Base-by-base conservation (phyloP, 1,140 invertebrate genomes). In the Monochamus saltuarius region DNA sequence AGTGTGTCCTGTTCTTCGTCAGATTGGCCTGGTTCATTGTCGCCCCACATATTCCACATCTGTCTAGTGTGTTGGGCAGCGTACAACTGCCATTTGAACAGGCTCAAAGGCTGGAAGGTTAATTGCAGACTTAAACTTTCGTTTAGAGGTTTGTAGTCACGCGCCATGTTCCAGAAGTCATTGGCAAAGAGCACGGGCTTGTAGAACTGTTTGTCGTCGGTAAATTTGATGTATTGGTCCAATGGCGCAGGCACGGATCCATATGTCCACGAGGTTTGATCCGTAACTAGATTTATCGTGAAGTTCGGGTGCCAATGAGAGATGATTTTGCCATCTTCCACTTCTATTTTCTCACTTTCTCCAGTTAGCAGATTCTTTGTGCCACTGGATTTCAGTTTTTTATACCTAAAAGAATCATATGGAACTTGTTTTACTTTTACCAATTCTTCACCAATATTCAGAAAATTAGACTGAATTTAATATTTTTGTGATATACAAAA, bases 271-370 rank as follows among this genome's bases (percentile, higher is more conserved):
- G 88, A 87, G 0, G 95, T 97, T 76, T 96, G 92, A 79, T 99
- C 97, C 59, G 90, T 90, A 17, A 99, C 87, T 37, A 99, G 75
- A 79, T 97, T 98, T 22, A 99, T 83, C 0, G 97, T 99, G 60
- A 99, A 77, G 83, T 99, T 99, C 1, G 96, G 95, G 85, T 99
- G 98, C 97, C 97, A 99, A 78, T 99, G 96, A 11, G 96, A 98
- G 0, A 99, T 78, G 61, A 98, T 91, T 81, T 59, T 75, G 10
- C 69, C 73, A 50, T 86, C 85, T 77, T 93, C 88, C 70, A 92
- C 87, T 76, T 90, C 88, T 62, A 83, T 79, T 61, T 88, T 86
- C 67, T 89, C 88, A 17, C 91, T 94, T 78, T 94, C 86, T 2
- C 97, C 97, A 45, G 97, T 98, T 56, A 99, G 77, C 55, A 99